phyloP scores from a whole-genome alignment of 1,140 invertebrate species.

The Euglossa dilemma region DNA sequence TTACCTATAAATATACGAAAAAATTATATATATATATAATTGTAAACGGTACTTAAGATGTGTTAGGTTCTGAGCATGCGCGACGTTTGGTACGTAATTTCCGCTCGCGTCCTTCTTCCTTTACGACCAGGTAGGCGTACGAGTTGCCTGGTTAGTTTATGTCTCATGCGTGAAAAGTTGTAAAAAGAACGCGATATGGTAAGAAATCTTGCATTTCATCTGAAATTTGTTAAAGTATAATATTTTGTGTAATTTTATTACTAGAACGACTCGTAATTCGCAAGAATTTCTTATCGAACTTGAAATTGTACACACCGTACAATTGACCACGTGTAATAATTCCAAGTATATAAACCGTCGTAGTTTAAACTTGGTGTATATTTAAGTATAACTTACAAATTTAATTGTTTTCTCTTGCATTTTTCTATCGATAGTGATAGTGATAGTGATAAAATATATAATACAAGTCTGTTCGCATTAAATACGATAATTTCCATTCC shows the following conservation, averaged over 20 bases:
- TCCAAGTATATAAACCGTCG: not conserved
- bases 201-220: slow-evolving; percentile 48
- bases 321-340: slow-evolving; percentile 56
- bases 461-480: not conserved
- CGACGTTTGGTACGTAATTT: slow-evolving; percentile 45
- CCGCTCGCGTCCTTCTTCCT: slow-evolving; percentile 71
- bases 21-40: not conserved
- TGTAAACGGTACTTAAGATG: not conserved
- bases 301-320: not conserved
- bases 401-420: not conserved
- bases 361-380: too few relatives aligned
- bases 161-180: slow-evolving; percentile 64
- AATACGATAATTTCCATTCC: not conserved
- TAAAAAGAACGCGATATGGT: slow-evolving; percentile 71
- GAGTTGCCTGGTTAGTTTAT: slow-evolving; percentile 61
- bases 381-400: not conserved
- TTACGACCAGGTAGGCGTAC: slow-evolving; percentile 60
- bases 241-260: not conserved
- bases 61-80: slow-evolving; percentile 48
- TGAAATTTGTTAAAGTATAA: not conserved
- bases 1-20: not conserved
- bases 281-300: not conserved
- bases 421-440: not conserved
- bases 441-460: not conserved
- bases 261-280: not conserved